Evolutionary conservation across 2,113 vertebrate genomes (phyloP).

Genomic region (Amblyornis subalaris): DNA sequence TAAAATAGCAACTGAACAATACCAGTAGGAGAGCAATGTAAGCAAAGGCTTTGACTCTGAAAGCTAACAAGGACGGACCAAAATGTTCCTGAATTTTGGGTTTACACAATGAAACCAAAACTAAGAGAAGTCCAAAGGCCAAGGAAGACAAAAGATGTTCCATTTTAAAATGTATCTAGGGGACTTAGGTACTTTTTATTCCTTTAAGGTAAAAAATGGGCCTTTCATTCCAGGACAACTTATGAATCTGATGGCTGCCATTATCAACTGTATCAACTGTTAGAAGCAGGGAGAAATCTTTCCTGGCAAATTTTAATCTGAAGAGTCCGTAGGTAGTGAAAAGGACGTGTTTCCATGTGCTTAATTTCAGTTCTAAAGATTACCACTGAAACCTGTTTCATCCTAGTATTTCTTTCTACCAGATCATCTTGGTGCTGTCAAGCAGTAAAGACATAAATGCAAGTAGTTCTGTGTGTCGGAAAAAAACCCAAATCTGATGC

Average conservation of each 20-base stretch:
- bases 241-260: background rate
- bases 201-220: background rate
- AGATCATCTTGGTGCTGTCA: background rate
- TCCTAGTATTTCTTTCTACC: background rate
- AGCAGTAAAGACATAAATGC: background rate
- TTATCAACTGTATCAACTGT: accelerated
- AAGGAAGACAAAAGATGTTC: background rate
- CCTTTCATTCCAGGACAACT: background rate
- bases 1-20: background rate
- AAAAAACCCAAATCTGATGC: background rate
- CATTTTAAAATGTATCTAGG: background rate
- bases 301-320: background rate
- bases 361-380: background rate
- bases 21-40: background rate
- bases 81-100: background rate
- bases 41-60: background rate
- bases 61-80: background rate
- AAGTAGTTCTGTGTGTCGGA: background rate
- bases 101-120: background rate
- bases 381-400: background rate
- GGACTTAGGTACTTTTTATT: background rate
- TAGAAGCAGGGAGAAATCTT: background rate
- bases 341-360: background rate
- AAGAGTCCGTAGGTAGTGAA: background rate
- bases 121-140: background rate